Percentiles rank a stretch among this genome's conserved stretches.
Conservation (phyloP, 1,140 invertebrate species). For the Zaprionus camerounensis region DNA sequence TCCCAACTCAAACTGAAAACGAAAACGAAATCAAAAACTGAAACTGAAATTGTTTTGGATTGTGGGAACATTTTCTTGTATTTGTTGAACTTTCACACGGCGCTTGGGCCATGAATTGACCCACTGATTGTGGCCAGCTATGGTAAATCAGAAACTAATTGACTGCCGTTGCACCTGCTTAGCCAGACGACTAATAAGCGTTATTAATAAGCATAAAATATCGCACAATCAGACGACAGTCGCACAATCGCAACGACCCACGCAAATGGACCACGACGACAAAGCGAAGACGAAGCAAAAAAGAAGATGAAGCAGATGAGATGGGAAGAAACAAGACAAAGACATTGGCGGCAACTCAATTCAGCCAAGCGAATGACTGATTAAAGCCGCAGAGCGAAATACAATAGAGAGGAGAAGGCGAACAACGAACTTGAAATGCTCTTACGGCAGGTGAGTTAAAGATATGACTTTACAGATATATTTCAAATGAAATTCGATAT, state of each 20-base stretch:
- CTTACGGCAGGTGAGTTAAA: conserved; percentile 1
- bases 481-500: neutral
- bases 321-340: conserved; percentile 25
- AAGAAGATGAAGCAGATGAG: conserved; percentile 11
- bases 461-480: neutral
- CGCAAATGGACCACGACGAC: conserved; percentile 52
- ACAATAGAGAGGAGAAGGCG: conserved; percentile 19
- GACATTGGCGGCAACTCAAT: conserved; percentile 67
- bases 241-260: conserved; percentile 54
- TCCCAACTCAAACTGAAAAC: conserved; percentile 15
- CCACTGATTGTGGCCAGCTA: conserved; percentile 44
- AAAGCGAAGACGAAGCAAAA: conserved; percentile 9
- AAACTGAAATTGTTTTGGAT: neutral
- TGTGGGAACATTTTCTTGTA: conserved; percentile 24
- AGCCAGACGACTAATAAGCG: conserved; percentile 68
- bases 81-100: conserved; percentile 37
- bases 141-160: conserved; percentile 62
- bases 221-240: conserved; percentile 43
- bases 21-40: conserved; percentile 8
- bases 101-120: conserved; percentile 11
- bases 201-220: conserved; percentile 68
- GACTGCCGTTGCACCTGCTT: conserved; percentile 70
- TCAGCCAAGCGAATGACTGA: conserved; percentile 78
- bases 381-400: conserved; percentile 55
- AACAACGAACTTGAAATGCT: conserved; percentile 28